A percentile compares a stretch with the other conserved stretches of the same genome.
Conservation (phyloP, 2,113 vertebrate genomes). For the Macquaria australasica region DNA sequence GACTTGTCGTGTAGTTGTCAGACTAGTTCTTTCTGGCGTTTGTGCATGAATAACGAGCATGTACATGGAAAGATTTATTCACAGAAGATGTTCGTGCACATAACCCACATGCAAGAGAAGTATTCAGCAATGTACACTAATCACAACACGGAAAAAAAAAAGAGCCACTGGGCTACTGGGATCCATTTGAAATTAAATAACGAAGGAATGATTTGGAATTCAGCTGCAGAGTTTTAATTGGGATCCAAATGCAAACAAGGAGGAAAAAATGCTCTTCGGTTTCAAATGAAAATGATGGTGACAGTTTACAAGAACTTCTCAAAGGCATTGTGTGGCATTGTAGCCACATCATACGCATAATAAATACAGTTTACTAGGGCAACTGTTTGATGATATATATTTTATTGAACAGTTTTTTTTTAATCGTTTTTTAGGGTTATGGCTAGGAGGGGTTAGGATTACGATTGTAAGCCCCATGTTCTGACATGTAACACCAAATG, state of each 20-base stretch:
- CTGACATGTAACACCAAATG: background rate
- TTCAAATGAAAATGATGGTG: background rate
- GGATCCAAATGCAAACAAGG: conserved; percentile 27
- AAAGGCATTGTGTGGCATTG: background rate
- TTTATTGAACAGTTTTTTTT: background rate
- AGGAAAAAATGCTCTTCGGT: background rate
- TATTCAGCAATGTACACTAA: conserved; percentile 4
- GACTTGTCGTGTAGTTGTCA: conserved; percentile 32
- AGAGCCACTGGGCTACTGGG: conserved; percentile 6
- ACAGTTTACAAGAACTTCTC: background rate
- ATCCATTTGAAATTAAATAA: conserved; percentile 23
- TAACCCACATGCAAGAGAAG: background rate
- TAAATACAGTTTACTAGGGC: background rate
- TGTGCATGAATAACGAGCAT: conserved; percentile 19
- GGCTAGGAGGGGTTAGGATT: background rate
- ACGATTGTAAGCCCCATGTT: conserved; percentile 1
- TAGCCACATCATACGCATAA: background rate
- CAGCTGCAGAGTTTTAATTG: conserved; percentile 29
- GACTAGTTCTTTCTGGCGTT: conserved; percentile 19
- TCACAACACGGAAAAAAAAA: conserved; percentile 14
- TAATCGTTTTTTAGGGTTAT: background rate
- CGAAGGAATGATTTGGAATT: conserved; percentile 1
- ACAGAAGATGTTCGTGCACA: background rate
- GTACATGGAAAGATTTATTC: conserved; percentile 11
- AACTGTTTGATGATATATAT: background rate